Conservation (phyloP, 2,113 vertebrate species). For the Trichomycterus rosablanca region DNA sequence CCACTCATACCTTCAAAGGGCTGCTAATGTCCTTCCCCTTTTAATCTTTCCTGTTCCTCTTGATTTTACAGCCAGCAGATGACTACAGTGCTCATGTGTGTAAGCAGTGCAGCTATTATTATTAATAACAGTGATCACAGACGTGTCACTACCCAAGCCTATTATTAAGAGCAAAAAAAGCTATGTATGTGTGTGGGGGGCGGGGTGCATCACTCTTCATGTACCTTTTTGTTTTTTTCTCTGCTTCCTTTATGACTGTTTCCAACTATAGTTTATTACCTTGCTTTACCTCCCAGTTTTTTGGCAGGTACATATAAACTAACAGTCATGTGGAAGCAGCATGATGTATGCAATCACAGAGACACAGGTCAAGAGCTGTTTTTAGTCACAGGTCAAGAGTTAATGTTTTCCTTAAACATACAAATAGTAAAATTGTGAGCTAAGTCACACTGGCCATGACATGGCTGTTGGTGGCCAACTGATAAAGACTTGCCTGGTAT, state of each 20-base stretch:
- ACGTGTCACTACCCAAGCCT: constrained; percentile 21
- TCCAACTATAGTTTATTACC: background rate
- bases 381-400: too few species aligned
- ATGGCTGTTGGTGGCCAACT: too few species aligned
- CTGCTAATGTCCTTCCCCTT: constrained; percentile 26
- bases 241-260: background rate
- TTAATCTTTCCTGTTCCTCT: constrained; percentile 31
- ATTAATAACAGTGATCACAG: constrained; percentile 30
- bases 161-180: constrained; percentile 29
- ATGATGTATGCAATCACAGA: too few species aligned
- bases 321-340: too few species aligned
- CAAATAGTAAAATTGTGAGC: too few species aligned
- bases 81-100: constrained; percentile 30
- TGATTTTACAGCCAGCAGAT: constrained; percentile 32
- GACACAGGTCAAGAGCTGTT: too few species aligned
- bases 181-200: constrained; percentile 13
- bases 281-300: background rate
- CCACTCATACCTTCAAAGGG: constrained; percentile 50
- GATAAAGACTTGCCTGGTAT: too few species aligned
- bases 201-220: constrained; percentile 2
- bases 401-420: too few species aligned
- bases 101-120: constrained; percentile 37
- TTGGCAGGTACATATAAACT: background rate
- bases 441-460: too few species aligned
- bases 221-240: background rate